A percentile compares a stretch with the other conserved stretches of the same genome.
These are phyloP conservation scores for Eulemur albifrons DNA, from an alignment of 2,797 vertebrate genomes.

Conservation along the genomic window DNA sequence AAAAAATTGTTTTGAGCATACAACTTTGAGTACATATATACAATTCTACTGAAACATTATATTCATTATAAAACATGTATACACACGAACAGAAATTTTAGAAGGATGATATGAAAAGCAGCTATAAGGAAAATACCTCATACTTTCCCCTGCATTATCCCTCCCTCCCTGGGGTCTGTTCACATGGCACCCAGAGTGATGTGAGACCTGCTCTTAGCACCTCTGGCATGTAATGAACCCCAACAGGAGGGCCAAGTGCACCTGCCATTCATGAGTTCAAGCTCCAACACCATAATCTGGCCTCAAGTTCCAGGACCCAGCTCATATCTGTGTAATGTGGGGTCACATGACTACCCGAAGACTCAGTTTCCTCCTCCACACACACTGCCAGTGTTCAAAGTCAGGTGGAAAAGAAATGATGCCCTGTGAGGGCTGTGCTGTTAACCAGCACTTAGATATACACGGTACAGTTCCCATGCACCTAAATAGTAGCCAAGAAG, in stretches of 20 bases:
- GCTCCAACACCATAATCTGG: background rate
- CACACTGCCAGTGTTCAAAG: background rate
- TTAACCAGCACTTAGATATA: background rate
- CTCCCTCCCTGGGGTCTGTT: background rate
- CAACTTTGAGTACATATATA: background rate
- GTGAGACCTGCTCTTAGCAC: background rate
- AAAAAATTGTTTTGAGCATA: background rate
- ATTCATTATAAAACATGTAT: background rate
- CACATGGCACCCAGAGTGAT: background rate
- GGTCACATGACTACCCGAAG: background rate
- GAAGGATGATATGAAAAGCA: background rate
- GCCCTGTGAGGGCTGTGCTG: background rate
- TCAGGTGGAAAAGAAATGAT: background rate
- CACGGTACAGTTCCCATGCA: background rate
- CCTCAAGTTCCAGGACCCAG: background rate
- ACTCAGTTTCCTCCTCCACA: background rate
- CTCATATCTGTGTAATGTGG: accelerated
- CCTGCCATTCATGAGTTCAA: background rate
- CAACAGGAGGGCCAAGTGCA: background rate
- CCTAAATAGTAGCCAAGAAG: background rate
- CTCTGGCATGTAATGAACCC: background rate
- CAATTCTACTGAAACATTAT: background rate
- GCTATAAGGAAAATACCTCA: background rate
- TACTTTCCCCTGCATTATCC: background rate
- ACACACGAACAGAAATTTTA: background rate